phyloP scores from a whole-genome alignment of 2,113 vertebrate species.

The Bujurquina vittata region DNA sequence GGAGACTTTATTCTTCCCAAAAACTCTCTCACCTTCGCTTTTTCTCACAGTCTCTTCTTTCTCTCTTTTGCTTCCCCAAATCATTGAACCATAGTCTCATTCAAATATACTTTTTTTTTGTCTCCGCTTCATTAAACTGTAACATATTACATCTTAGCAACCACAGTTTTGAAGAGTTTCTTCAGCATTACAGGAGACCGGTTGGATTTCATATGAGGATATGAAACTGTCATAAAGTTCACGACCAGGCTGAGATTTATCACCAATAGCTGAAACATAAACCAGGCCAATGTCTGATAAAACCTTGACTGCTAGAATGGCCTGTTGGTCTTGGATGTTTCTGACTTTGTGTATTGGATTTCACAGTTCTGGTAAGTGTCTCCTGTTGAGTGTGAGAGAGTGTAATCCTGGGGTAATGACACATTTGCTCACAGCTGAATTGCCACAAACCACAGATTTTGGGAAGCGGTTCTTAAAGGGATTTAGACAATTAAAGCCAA shows the following conservation, averaged over 20 bases:
- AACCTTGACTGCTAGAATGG: neutral
- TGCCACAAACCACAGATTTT: neutral
- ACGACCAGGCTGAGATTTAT: constrained; percentile 51
- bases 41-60: constrained; percentile 9
- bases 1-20: constrained; percentile 71
- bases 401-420: constrained; percentile 10
- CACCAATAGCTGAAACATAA: constrained; percentile 31
- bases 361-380: constrained; percentile 24
- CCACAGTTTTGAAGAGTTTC: constrained; percentile 16
- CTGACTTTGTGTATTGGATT: constrained; percentile 19
- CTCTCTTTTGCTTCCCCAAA: constrained; percentile 1
- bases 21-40: constrained; percentile 35
- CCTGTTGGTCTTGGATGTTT: constrained; percentile 45
- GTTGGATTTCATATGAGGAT: constrained; percentile 38
- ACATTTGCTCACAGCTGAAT: neutral
- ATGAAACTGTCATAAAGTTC: constrained; percentile 44
- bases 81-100: neutral
- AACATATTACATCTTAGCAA: neutral
- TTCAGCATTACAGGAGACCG: neutral
- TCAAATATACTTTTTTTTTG: neutral
- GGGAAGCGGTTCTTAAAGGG: neutral
- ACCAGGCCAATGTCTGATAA: constrained; percentile 46
- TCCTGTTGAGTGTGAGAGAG: constrained; percentile 21
- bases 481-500: neutral
- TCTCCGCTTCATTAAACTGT: neutral